Percentiles rank a stretch among this genome's conserved stretches.
These are phyloP conservation scores for Siderastrea siderea DNA, from an alignment of 92 coral and sea anemone genomes.

Conservation along the genomic window DNA sequence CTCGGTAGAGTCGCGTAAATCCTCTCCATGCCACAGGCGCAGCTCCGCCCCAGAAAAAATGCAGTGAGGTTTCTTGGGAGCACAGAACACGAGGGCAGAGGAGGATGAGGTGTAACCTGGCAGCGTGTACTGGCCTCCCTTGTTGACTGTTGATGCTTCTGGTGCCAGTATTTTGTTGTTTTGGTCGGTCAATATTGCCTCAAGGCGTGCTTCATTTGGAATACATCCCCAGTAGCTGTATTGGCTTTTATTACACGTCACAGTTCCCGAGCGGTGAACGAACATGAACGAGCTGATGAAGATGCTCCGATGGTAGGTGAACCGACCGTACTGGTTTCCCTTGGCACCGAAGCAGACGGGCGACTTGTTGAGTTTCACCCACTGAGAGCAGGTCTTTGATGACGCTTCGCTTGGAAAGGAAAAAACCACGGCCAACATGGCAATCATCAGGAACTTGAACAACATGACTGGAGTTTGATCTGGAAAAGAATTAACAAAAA, in stretches of 20 bases:
- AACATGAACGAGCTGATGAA: conserved; percentile 46
- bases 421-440: not conserved
- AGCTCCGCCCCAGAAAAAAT: not conserved
- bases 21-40: conserved; percentile 40
- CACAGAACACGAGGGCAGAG: conserved; percentile 12
- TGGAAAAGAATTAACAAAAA: not conserved
- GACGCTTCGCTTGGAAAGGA: not conserved
- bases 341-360: conserved; percentile 42
- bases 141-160: not conserved
- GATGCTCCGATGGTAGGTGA: conserved; percentile 5
- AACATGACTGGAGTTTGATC: not conserved
- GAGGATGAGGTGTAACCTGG: not conserved
- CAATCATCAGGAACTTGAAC: conserved; percentile 14
- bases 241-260: not conserved
- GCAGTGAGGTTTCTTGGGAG: conserved; percentile 12
- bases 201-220: not conserved
- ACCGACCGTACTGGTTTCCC: conserved; percentile 6
- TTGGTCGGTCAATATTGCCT: not conserved
- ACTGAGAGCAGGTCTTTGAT: conserved; percentile 15
- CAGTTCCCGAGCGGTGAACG: conserved; percentile 35
- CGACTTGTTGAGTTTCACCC: conserved; percentile 26
- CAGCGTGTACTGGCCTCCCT: not conserved
- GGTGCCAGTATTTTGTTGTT: conserved; percentile 16
- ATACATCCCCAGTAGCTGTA: conserved; percentile 34
- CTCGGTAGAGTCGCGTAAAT: conserved; percentile 2